phyloP scores from a whole-genome alignment of 37 sponge, comb jelly and placozoan genomes.

The Chondrilla cf. caribensis region DNA sequence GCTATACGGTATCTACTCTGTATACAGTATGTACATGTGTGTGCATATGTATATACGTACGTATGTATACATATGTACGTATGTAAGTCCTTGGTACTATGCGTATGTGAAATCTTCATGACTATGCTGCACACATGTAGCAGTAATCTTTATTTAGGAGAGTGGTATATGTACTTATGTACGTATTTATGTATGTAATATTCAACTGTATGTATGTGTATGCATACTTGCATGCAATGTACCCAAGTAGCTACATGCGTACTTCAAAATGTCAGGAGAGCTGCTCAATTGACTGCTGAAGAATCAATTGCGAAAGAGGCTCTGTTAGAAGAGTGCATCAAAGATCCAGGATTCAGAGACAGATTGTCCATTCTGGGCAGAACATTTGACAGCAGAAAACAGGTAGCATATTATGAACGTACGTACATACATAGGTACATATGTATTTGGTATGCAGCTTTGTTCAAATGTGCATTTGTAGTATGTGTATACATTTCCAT shows the following conservation, averaged over 20 bases:
- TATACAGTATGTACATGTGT: not conserved
- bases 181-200: too few species aligned
- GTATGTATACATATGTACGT: not conserved
- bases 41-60: not conserved
- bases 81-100: too few species aligned
- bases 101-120: too few species aligned
- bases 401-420: conserved; percentile 32
- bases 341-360: conserved; percentile 84
- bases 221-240: conserved; percentile 2
- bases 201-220: not conserved
- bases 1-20: not conserved
- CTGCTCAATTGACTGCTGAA: conserved; percentile 63
- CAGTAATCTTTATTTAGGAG: too few species aligned
- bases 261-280: not conserved
- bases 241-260: not conserved
- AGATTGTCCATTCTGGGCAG: conserved; percentile 81
- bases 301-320: conserved; percentile 79
- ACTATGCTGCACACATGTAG: too few species aligned
- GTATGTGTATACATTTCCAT: not conserved
- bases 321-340: conserved; percentile 78
- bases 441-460: not conserved
- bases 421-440: not conserved
- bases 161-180: too few species aligned
- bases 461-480: not conserved
- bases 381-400: conserved; percentile 70